Conservation (phyloP, 1,140 invertebrate genomes). For the Drosophila oshimai region DNA sequence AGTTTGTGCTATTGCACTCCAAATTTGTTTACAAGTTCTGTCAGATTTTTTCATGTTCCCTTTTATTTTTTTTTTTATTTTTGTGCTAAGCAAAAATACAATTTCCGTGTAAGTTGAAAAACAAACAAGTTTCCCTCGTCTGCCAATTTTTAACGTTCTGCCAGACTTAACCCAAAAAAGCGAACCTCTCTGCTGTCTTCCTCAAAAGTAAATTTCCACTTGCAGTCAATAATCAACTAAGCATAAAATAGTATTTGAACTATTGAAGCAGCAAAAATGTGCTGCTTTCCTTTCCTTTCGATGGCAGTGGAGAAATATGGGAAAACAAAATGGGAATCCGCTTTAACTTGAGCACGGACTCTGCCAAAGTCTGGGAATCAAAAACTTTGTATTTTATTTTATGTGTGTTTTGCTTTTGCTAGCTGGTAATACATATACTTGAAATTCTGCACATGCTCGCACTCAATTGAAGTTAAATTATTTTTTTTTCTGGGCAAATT, state of each 20-base stretch:
- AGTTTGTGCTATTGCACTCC: constrained; percentile 1
- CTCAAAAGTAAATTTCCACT: constrained; percentile 58
- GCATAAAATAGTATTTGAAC: constrained; percentile 81
- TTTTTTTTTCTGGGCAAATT: constrained; percentile 68
- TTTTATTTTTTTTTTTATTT: not conserved
- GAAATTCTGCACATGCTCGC: constrained; percentile 73
- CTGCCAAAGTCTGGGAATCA: constrained; percentile 23
- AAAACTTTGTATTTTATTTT: constrained; percentile 31
- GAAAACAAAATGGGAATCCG: constrained; percentile 50
- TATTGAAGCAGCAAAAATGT: constrained; percentile 80
- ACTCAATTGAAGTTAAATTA: constrained; percentile 79
- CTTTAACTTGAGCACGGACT: constrained; percentile 59
- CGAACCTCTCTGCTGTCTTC: not conserved
- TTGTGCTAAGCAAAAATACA: constrained; percentile 57
- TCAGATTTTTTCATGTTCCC: not conserved
- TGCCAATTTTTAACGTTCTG: constrained; percentile 77
- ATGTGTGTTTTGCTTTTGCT: constrained; percentile 11
- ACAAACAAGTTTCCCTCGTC: constrained; percentile 65
- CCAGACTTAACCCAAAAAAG: constrained; percentile 51
- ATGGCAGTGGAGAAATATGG: constrained; percentile 14
- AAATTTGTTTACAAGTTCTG: constrained; percentile 62
- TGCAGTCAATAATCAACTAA: constrained; percentile 80
- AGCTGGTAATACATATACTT: constrained; percentile 50
- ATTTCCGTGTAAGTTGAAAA: constrained; percentile 78
- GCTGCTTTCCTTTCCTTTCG: constrained; percentile 39